Evolutionary conservation across 2,888 invertebrate genomes (phyloP).

Genomic region (Xanthia icteritia): DNA sequence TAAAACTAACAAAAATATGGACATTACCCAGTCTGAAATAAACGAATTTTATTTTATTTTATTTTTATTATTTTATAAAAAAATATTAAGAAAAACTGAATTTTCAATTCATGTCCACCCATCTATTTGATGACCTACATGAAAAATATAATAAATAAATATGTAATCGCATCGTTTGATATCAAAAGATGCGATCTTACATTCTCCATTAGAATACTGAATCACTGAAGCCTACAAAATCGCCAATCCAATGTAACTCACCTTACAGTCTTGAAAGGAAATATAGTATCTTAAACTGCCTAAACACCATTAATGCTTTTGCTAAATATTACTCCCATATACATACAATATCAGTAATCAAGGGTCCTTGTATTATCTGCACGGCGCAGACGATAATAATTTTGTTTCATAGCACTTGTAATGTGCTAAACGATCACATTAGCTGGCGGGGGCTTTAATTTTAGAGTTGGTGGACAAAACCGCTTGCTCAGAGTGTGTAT

Average conservation of each 20-base stretch:
- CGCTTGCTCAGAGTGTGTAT: slow-evolving; percentile 67
- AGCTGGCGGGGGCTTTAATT: slow-evolving; percentile 39
- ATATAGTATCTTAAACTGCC: slow-evolving; percentile 15
- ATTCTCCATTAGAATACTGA: background rate
- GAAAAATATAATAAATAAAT: too few relatives aligned
- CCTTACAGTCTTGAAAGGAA: slow-evolving; percentile 5
- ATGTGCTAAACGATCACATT: slow-evolving; percentile 57
- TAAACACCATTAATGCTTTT: slow-evolving; percentile 1
- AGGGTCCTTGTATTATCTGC: slow-evolving; percentile 51
- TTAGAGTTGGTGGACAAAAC: slow-evolving; percentile 57
- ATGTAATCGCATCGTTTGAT: too few relatives aligned
- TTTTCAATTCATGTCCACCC: background rate
- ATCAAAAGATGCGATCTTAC: background rate
- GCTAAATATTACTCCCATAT: slow-evolving; percentile 8
- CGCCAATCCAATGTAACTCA: background rate
- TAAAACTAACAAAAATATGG: too few relatives aligned
- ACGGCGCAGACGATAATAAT: slow-evolving; percentile 60
- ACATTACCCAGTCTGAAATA: too few relatives aligned
- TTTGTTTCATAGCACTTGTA: slow-evolving; percentile 59
- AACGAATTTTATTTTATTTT: too few relatives aligned
- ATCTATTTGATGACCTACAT: background rate
- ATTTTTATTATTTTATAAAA: too few relatives aligned
- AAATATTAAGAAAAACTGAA: background rate
- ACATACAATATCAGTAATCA: slow-evolving; percentile 60
- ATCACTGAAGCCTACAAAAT: background rate